Evolutionary conservation across 2,113 vertebrate species (phyloP), one percentile per base, ranked within the genome.

Genomic region (Rhabdomys dilectus): DNA sequence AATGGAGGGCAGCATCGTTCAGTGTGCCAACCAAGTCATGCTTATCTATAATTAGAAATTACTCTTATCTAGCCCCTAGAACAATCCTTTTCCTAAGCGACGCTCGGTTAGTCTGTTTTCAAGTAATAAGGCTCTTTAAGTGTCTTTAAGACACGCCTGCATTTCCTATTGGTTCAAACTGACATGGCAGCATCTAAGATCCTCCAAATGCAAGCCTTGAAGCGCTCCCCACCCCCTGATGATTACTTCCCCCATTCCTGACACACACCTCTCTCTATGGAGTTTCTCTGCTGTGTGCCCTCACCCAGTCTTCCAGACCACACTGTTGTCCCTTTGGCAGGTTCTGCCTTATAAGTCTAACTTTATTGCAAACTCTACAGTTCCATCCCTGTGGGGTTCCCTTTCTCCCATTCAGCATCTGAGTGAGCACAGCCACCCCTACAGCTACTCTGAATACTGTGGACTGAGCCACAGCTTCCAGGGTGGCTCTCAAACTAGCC

Each of bases 1-100:
- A 91, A 81, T 16, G 88, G n/a, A 88, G 3, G 13, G 21, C 11
- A n/a, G 60, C 36, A 26, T 77, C 80, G 45, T 97, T 94, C 1
- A 85, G 45, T 66, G 36, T 31, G 29, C 45, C 56, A 62, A 80
- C 53, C 88, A 95, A 96, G 87, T 95, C 68, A 92, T 45, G 24
- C 29, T 94, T 88, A 53, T 62, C 96, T 85, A 72, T 84, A 93
- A 96, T 93, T 90, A 85, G n/a, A 96, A 92, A 85, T 78, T 42
- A 73, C 56, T 70, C 62, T 93, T 73, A 45, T 76, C n/a, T 92
- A n/a, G 39, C 70, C 45, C 88, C 96, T 91, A 96, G 62, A 86
- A 5, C 62, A 92, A 85, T 80, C 22, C 29, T 26, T 95, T 34
- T n/a, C 80, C 42, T 62, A 60, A n/a, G 9, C 11, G 93, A 77